phyloP scores from a whole-genome alignment of 2,113 vertebrate genomes.

The Podarcis raffonei region DNA sequence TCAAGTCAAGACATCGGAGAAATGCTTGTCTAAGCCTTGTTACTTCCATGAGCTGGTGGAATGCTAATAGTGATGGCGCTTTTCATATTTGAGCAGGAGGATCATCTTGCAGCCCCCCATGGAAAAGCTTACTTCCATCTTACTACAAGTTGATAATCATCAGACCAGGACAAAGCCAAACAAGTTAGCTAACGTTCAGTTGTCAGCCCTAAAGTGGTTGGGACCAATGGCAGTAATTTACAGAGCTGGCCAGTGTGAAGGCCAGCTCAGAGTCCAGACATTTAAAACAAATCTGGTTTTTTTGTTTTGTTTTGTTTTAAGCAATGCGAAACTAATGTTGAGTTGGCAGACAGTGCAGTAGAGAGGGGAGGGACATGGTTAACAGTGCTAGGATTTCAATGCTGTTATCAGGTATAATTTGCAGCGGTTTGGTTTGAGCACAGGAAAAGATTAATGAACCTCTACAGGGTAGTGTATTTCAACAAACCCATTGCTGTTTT shows the following conservation, averaged over 20 bases:
- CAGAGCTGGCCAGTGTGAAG: background rate
- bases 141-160: no score
- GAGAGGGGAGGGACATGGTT: background rate
- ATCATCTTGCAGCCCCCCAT: no score
- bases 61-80: no score
- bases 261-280: background rate
- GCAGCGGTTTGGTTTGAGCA: background rate
- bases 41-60: no score
- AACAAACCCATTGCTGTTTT: background rate
- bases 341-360: background rate
- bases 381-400: background rate
- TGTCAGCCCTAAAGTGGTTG: background rate
- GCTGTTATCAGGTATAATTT: slow-evolving; percentile 17
- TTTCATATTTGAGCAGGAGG: no score
- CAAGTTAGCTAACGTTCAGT: background rate
- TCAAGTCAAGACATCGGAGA: no score
- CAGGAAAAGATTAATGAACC: background rate
- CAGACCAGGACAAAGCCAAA: no score
- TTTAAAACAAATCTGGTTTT: background rate
- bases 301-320: background rate
- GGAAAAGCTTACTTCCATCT: no score
- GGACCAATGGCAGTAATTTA: background rate
- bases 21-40: no score
- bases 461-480: slow-evolving; percentile 22
- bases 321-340: background rate